Base-by-base conservation (phyloP, 1,140 invertebrate genomes). In the Aradophagus sp. region DNA sequence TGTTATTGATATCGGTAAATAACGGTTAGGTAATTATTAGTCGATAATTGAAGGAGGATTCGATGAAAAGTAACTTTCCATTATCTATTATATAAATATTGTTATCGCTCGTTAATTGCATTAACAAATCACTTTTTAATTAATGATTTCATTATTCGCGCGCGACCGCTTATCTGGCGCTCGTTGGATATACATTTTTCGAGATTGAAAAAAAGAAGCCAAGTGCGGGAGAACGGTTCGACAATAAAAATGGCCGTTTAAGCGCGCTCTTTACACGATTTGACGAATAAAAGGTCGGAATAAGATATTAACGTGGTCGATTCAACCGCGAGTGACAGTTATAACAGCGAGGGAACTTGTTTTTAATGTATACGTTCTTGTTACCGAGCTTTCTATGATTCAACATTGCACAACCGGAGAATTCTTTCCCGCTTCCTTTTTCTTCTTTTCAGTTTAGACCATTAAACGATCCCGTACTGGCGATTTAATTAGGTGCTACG, bases 281-380 rank as follows among this genome's bases (percentile, higher is more conserved):
- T 38, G 34, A 47, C 34, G 41, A 47, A 39, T 31, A 55, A 47
- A 63, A 39, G 16, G n/a, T 17, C 14, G 38, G 8, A 63, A 47
- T 63, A 39, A 63, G 59, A 63, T 63, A 63, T 55, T 55, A 63
- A 53, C 48, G 39, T 47, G 13, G 48, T 47, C 35, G 48, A 39
- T 39, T 34, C 48, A 53, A 63, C 41, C 20, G 31, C 59, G 48
- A 47, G 48, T 55, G 59, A 63, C 59, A 63, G 59, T 55, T 63
- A 39, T 63, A 55, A 63, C 41, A 47, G 48, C 6, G 32, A 16
- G 26, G 29, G 48, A 55, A 63, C 48, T 63, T 55, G 48, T 63
- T 63, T 53, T 55, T 63, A 63, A 63, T 53, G 19, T 63, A 63
- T 63, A 55, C 59, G 59, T 32, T 44, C 59, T 59, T 42, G 47